A percentile compares a stretch with the other conserved stretches of the same genome.
phyloP scores from a whole-genome alignment of 2,113 vertebrate species.

The Etia nguti region DNA sequence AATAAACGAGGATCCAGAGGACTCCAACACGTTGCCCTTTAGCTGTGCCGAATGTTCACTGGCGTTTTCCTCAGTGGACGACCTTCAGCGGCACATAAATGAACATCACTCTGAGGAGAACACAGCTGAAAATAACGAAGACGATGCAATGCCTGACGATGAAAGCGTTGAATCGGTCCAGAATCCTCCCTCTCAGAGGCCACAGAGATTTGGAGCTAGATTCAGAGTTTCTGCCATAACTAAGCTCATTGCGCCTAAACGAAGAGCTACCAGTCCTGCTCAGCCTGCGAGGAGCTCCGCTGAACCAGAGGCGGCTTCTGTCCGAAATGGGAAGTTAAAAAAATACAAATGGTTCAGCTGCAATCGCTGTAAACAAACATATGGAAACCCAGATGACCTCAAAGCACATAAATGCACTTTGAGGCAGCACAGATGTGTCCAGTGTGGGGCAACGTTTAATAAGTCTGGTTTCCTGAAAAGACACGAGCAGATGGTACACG shows the following conservation, averaged over 20 bases:
- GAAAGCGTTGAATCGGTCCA: background rate
- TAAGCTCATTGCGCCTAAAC: conserved; percentile 51
- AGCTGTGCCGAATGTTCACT: conserved; percentile 29
- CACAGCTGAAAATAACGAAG: background rate
- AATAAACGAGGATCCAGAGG: background rate
- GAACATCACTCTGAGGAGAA: conserved; percentile 8
- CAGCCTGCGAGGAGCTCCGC: background rate
- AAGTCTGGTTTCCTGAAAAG: conserved; percentile 57
- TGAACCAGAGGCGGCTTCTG: background rate
- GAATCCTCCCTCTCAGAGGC: conserved; percentile 6
- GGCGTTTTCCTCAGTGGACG: conserved; percentile 21
- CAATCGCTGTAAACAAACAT: conserved; percentile 56
- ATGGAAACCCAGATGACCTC: conserved; percentile 50
- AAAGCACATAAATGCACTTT: conserved; percentile 58
- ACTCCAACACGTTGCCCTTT: background rate
- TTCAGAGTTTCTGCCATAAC: conserved; percentile 53
- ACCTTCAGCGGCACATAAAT: conserved; percentile 36
- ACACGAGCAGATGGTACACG: conserved; percentile 63
- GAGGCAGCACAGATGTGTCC: conserved; percentile 49
- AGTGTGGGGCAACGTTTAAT: conserved; percentile 60
- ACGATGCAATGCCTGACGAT: background rate
- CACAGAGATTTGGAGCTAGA: conserved; percentile 38
- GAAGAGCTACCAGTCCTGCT: background rate
- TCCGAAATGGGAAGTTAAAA: background rate
- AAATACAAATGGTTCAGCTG: conserved; percentile 57